A percentile compares a stretch with the other conserved stretches of the same genome.
Evolutionary conservation across 1,140 invertebrate species (phyloP).

Genomic region (Drosophila oshimai): DNA sequence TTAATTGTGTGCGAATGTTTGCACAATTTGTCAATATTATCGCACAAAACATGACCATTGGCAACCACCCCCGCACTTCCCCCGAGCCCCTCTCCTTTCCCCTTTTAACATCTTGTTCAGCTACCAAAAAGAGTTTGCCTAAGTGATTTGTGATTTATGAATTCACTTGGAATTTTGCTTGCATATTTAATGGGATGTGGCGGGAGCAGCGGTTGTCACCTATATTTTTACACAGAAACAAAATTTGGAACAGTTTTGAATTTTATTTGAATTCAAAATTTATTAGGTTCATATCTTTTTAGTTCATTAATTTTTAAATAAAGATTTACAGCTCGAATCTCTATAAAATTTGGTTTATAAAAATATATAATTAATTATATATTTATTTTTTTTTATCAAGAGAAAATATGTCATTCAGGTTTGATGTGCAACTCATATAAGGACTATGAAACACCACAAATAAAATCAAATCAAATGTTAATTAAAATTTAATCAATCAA

Average conservation of each 20-base stretch:
- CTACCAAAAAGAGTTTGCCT: constrained; percentile 45
- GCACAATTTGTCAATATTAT: constrained; percentile 82
- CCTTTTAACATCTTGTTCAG: constrained; percentile 12
- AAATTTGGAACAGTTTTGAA: background rate
- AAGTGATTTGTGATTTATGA: constrained; percentile 80
- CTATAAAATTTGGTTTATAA: no score
- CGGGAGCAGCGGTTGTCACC: constrained; percentile 7
- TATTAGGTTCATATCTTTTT: no score
- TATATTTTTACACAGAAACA: background rate
- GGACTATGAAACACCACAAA: no score
- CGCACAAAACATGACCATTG: constrained; percentile 74
- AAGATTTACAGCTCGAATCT: no score
- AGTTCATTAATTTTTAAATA: background rate
- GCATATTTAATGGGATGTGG: constrained; percentile 60
- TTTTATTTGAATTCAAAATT: background rate
- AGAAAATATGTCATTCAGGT: no score
- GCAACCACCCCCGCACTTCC: constrained; percentile 17
- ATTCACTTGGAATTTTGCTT: constrained; percentile 60
- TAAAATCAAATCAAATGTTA: no score
- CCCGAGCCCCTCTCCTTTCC: background rate
- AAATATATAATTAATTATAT: no score
- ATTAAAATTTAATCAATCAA: no score
- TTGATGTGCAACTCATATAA: no score
- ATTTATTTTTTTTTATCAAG: no score
- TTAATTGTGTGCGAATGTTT: constrained; percentile 82